Evolutionary conservation across 2,888 invertebrate genomes (phyloP), one percentile per base, ranked within the genome.

Genomic region (Epistrophe eligans): DNA sequence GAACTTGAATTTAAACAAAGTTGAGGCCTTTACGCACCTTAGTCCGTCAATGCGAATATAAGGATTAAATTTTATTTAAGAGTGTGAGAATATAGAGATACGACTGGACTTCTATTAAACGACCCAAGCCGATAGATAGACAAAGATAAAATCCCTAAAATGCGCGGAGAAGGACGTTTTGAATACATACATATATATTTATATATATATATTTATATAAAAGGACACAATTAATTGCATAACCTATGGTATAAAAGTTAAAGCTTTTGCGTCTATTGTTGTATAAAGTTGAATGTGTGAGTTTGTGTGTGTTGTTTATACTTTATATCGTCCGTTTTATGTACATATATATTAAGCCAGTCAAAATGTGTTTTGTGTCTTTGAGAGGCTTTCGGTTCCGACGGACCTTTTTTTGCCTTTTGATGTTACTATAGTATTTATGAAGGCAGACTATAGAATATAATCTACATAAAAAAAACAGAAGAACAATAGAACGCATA

Each of bases 181-280:
- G 10, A 40, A 38, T 8, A 15, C 40, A 9, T 13, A 60, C 0
- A 7, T n/a, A 57, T 40, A 40, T 38, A 40, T 13, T 24, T 62
- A 35, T 67, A 24, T 24, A 60, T 0, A 7, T n/a, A 57, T 40
- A 40, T 38, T 19, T 19, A 24, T 62, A 35, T 67, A 77, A 76
- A 76, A 72, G 87, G 83, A 83, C 76, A 50, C 83, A 87, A 87
- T 83, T 87, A 83, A 87, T 87, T 87, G 87, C 87, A 83, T 83
- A 87, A 85, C 85, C 85, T 85, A 70, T 82, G 74, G 55, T 82
- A 35, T 35, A 32, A 50, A 67, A 79, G 81, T 82, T 84, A 80
- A 77, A 60, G 84, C 77, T 55, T 24, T 52, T 72, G 35, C 9
- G 74, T 81, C 60, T 40, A 55, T 52, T 70, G 55, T 52, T 52